Evolutionary conservation across 2,797 vertebrate species (phyloP), one percentile per base, ranked within the genome.

Genomic region (Rhodeus uyekii): DNA sequence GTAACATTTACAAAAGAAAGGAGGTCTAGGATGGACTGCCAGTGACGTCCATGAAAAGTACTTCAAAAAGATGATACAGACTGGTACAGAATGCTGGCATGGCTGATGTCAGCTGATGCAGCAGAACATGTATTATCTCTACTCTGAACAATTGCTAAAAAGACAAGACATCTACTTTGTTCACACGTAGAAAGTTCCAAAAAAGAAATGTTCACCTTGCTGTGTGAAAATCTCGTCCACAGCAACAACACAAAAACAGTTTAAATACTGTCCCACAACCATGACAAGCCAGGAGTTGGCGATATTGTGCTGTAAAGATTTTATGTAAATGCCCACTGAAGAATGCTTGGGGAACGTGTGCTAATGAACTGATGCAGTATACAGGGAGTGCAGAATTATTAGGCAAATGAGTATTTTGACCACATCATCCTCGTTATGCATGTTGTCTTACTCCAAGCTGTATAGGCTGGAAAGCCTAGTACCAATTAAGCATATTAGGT

Each of bases 1-100:
- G 81, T 85, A 85, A 84, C 83, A 79, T 72, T 63, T 75, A 48
- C 46, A 76, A 36, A 55, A 84, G 71, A 81, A n/a, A 80, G 53
- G 60, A 65, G n/a, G 39, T 5, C 10, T 73, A 71, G 29, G 22
- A 61, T 12, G 19, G 36, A 58, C 48, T 64, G 48, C 18, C 29
- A 32, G 50, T 73, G 82, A 74, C 76, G 29, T 74, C 73, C 22
- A 38, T 58, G 46, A 58, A 83, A 55, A 78, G 32, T 65, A 39
- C 72, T 67, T 76, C 16, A 58, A 53, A 58, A 75, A 58, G 80
- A 82, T 44, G 71, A 74, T 64, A 67, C 44, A 34, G 80, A 64
- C 29, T 38, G 80, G 44, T 65, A 63, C 9, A 39, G 71, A 76
- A 48, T 55, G 58, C 22, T 61, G 65, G 58, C 48, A 64, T 55